A percentile compares a stretch with the other conserved stretches of the same genome.
Evolutionary conservation across 2,113 vertebrate genomes (phyloP).

Genomic region (Neofelis nebulosa): DNA sequence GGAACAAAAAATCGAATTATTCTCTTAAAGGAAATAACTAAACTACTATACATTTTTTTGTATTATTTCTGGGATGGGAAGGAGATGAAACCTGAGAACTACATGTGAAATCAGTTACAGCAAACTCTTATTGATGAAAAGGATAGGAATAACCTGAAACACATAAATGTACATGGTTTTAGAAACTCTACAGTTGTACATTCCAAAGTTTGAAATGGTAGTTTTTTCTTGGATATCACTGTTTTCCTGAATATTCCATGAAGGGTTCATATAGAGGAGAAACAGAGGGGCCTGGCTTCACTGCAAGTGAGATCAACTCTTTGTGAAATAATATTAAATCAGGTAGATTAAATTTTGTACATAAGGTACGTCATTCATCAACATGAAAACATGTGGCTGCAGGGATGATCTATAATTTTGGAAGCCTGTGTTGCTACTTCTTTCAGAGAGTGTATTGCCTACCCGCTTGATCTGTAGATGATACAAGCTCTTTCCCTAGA

Average conservation of each 20-base stretch:
- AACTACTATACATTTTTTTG: background rate
- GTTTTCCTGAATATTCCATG: background rate
- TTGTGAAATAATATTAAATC: background rate
- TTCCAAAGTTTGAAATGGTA: background rate
- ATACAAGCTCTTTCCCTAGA: background rate
- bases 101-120: background rate
- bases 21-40: background rate
- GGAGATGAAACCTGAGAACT: background rate
- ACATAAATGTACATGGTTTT: background rate
- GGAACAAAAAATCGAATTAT: conserved; percentile 29
- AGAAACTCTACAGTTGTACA: background rate
- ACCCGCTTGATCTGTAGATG: background rate
- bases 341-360: background rate
- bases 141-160: background rate
- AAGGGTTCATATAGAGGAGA: background rate
- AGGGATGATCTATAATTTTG: background rate
- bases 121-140: background rate
- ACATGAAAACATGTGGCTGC: background rate
- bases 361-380: background rate
- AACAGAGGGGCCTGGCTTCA: background rate
- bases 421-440: background rate
- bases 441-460: background rate
- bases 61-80: background rate
- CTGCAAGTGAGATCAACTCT: background rate
- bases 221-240: background rate